These are phyloP conservation scores for Protobothrops flavoviridis DNA, from an alignment of 2,113 vertebrate genomes.

Conservation along the genomic window DNA sequence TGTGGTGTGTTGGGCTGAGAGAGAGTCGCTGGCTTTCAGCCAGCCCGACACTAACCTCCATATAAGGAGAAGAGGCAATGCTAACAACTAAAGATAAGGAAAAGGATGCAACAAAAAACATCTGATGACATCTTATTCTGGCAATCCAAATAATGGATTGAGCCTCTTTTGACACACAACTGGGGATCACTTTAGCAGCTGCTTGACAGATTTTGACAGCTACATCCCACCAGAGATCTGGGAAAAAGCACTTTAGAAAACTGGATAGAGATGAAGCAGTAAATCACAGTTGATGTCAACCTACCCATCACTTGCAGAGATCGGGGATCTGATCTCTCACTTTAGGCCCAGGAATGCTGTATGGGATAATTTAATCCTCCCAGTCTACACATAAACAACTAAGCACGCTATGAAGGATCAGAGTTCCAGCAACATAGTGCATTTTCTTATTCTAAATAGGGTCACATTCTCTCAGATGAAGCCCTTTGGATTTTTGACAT, in stretches of 20 bases:
- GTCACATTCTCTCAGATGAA: neutral
- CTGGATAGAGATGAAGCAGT: neutral
- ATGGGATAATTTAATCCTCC: neutral
- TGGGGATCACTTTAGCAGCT: neutral
- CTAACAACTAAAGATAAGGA: neutral
- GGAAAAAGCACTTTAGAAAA: neutral
- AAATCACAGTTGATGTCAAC: neutral
- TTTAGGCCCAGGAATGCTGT: neutral
- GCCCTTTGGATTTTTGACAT: neutral
- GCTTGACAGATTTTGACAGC: neutral
- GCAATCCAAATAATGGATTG: neutral
- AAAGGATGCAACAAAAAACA: neutral
- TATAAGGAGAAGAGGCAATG: neutral
- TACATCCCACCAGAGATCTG: neutral
- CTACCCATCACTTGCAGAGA: neutral
- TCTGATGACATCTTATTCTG: neutral
- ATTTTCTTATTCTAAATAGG: neutral
- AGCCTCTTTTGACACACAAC: neutral
- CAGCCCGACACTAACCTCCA: neutral
- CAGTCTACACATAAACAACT: neutral
- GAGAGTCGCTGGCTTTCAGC: neutral
- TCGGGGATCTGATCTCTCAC: neutral
- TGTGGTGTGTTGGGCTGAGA: neutral
- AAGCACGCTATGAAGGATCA: neutral
- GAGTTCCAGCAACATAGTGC: neutral